These are phyloP conservation scores for Dione juno DNA, from an alignment of 2,888 invertebrate genomes.

Conservation along the genomic window DNA sequence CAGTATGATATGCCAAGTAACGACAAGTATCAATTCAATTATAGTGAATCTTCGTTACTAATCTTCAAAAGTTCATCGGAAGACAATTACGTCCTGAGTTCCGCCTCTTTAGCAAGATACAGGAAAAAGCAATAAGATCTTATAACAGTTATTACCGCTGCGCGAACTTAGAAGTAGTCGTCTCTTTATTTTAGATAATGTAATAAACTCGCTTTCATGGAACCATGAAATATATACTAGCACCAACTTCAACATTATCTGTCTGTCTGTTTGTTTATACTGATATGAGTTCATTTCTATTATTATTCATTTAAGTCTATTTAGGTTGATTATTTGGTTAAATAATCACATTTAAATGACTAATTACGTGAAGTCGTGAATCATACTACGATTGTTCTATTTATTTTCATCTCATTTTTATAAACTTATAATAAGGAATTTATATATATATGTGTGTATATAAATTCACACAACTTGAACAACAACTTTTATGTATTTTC, in stretches of 20 bases:
- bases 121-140: conserved; percentile 27
- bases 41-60: conserved; percentile 1
- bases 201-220: conserved; percentile 1
- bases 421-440: no score
- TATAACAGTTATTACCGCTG: conserved; percentile 14
- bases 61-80: conserved; percentile 18
- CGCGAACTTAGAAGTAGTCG: conserved; percentile 19
- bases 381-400: no score
- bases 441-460: no score
- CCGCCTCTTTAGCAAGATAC: conserved; percentile 15
- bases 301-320: no score
- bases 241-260: background rate
- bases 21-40: background rate
- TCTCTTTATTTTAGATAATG: conserved; percentile 15
- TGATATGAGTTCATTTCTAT: no score
- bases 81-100: conserved; percentile 17
- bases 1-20: background rate
- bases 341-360: no score
- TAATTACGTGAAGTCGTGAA: no score
- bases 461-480: no score
- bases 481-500: no score
- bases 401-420: no score
- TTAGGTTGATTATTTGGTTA: no score
- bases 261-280: background rate
- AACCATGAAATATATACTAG: background rate